Conservation (phyloP, 2,888 invertebrate species). For the Strigamia maritima region DNA sequence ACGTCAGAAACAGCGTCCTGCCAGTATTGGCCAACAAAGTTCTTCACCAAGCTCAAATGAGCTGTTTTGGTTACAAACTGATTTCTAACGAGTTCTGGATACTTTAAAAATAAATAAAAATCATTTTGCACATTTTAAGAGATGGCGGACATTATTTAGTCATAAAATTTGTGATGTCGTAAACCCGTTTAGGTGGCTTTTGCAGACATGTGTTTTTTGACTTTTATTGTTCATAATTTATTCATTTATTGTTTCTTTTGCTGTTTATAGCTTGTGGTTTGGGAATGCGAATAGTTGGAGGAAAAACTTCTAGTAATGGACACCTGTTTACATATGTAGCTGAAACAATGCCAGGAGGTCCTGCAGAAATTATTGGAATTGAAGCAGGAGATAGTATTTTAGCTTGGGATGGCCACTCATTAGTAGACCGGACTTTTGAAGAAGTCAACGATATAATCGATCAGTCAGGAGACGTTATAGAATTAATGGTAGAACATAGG, state of each 20-base stretch:
- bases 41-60: too few species aligned
- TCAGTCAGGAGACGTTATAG: slow-evolving; percentile 65
- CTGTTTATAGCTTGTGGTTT: slow-evolving; percentile 72
- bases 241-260: background rate
- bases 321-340: slow-evolving; percentile 85
- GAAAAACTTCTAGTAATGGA: slow-evolving; percentile 80
- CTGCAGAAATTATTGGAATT: slow-evolving; percentile 83
- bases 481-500: slow-evolving; percentile 13
- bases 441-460: slow-evolving; percentile 87
- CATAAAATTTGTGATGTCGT: too few species aligned
- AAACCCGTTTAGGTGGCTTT: too few species aligned
- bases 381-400: slow-evolving; percentile 66
- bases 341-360: slow-evolving; percentile 87
- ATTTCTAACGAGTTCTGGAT: too few species aligned
- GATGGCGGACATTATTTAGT: too few species aligned
- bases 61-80: too few species aligned
- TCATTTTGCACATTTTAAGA: too few species aligned
- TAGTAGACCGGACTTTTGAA: slow-evolving; percentile 88
- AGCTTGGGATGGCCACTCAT: slow-evolving; percentile 85
- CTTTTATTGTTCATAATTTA: background rate
- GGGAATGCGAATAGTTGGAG: slow-evolving; percentile 91
- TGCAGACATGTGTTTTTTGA: too few species aligned
- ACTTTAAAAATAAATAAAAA: too few species aligned
- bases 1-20: too few species aligned
- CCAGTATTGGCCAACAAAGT: too few species aligned